Evolutionary conservation across 2,113 vertebrate genomes (phyloP), one percentile per base, ranked within the genome.

Genomic region (Malaclemys terrapin): DNA sequence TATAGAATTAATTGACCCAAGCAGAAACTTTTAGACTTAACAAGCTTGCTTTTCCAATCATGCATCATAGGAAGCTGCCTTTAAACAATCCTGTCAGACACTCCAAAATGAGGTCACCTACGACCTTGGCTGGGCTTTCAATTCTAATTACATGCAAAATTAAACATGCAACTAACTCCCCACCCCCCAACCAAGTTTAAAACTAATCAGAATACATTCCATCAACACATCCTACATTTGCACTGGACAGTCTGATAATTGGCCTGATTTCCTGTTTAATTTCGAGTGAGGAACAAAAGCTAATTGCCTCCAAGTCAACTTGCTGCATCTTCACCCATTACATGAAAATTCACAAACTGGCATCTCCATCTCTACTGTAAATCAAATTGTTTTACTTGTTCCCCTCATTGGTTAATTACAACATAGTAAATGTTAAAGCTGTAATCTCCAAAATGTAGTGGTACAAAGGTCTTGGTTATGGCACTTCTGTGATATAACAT

Each of bases 141-240:
- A 84, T 80, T 53, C 35, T 38, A 80, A 20, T 78, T 85, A 72
- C 50, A 62, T 81, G 52, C 72, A 88, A 93, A 94, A 95, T 88
- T 82, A 93, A 91, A 79, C 84, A 69, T 50, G 59, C 69, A 95
- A 87, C 24, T 49, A 93, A 88, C 4, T 5, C 5, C 2, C 49
- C 12, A 35, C 86, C 16, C 81, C 4, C 45, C 45, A 54, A 65
- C 4, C 52, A 80, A 75, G 12, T 78, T 93, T 91, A 85, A 85
- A 93, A 95, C 27, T 16, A 91, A 52, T 14, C 78, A 97, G 13
- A 42, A 84, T 4, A 17, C 19, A 57, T 76, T 87, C 35, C 42
- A 75, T 82, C 88, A 53, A 84, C 49, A 89, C 45, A 72, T 87
- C 49, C 69, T 80, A 0, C 17, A 92, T 27, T 65, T n/a, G 87